Percentiles rank a stretch among this genome's conserved stretches.
phyloP scores from a whole-genome alignment of 2,113 vertebrate species.

The Caloenas nicobarica region DNA sequence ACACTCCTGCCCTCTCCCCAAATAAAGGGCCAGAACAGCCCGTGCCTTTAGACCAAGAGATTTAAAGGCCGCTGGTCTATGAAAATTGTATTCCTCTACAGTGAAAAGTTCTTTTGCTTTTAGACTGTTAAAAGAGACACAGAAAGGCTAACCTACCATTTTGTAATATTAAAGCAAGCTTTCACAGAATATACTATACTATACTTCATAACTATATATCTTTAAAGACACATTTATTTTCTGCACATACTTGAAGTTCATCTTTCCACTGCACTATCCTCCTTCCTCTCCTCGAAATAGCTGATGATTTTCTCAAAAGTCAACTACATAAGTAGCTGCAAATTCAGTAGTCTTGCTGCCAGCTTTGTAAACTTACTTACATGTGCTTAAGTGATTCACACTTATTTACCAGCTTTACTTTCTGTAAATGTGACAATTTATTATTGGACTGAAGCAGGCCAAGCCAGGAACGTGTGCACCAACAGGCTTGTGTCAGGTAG shows the following conservation, averaged over 20 bases:
- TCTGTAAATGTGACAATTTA: neutral
- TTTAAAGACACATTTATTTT: neutral
- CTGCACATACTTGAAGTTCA: neutral
- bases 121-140: neutral
- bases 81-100: neutral
- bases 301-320: neutral
- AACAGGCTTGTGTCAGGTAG: neutral
- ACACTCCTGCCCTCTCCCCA: neutral
- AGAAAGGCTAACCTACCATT: neutral
- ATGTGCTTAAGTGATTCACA: neutral
- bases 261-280: neutral
- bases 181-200: neutral
- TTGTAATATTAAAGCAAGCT: neutral
- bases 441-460: neutral
- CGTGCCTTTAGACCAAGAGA: neutral
- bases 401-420: neutral
- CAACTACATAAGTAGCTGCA: neutral
- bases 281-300: neutral
- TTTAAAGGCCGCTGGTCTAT: neutral
- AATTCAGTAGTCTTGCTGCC: neutral
- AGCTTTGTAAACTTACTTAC: neutral
- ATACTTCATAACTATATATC: neutral
- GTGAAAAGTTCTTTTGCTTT: neutral
- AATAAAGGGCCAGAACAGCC: neutral
- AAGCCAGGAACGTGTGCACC: neutral